Percentiles rank a stretch among this genome's conserved stretches.
Evolutionary conservation across 1,140 invertebrate species (phyloP).

Genomic region (Ceratosolen solmsi): DNA sequence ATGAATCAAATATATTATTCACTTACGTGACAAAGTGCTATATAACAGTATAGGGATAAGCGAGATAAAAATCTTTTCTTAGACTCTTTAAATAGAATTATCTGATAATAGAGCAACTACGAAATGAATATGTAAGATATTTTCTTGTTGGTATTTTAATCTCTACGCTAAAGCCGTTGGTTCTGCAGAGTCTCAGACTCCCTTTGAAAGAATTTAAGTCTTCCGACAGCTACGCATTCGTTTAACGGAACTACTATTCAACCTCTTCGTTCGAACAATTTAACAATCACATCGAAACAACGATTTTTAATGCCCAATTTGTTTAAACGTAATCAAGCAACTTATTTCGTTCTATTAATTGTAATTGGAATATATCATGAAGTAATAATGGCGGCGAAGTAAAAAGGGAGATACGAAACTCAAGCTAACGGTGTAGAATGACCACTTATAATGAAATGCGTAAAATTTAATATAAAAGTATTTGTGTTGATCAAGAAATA

Average conservation of each 20-base stretch:
- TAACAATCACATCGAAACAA: too few relatives aligned
- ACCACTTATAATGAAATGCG: constrained; percentile 61
- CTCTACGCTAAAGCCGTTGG: constrained; percentile 63
- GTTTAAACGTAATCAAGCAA: too few relatives aligned
- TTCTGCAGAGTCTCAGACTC: constrained; percentile 59
- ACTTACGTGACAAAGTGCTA: constrained; percentile 20
- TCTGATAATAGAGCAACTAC: constrained; percentile 23
- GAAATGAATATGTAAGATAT: constrained; percentile 61
- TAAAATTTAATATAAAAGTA: constrained; percentile 41
- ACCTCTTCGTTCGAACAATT: too few relatives aligned
- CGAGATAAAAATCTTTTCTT: constrained; percentile 23
- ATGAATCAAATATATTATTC: constrained; percentile 23
- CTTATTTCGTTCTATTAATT: neutral
- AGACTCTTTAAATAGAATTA: constrained; percentile 29
- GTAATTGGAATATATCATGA: neutral
- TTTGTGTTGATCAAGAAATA: constrained; percentile 55
- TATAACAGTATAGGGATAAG: neutral
- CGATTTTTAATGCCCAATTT: too few relatives aligned
- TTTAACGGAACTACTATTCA: neutral
- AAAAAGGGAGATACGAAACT: constrained; percentile 53
- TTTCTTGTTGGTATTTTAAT: constrained; percentile 70
- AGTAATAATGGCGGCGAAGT: neutral
- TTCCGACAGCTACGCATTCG: neutral
- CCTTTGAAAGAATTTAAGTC: neutral
- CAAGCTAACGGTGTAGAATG: constrained; percentile 62